These are phyloP conservation scores for Synergus japonicus DNA, from an alignment of 2,888 invertebrate species.

Conservation along the genomic window DNA sequence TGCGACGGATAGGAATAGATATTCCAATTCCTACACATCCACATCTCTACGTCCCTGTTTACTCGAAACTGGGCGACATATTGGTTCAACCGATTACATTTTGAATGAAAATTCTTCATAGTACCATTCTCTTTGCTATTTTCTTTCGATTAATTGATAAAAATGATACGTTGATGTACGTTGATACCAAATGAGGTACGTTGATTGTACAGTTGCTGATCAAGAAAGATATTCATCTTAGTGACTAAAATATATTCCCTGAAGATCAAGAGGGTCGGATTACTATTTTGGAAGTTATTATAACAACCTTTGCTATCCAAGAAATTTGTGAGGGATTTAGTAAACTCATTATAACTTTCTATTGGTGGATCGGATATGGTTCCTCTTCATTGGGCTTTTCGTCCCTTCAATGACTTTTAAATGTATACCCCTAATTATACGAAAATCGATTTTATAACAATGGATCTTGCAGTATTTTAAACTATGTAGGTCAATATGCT, in stretches of 20 bases:
- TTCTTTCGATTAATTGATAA: too few relatives aligned
- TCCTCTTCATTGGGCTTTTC: too few relatives aligned
- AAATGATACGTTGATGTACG: too few relatives aligned
- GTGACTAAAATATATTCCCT: background rate
- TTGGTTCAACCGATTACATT: background rate
- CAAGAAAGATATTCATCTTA: background rate
- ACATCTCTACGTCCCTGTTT: background rate
- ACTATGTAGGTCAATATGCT: background rate
- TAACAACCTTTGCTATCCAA: background rate
- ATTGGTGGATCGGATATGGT: background rate
- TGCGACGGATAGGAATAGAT: slow-evolving; percentile 47
- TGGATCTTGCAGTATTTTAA: background rate
- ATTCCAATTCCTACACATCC: background rate
- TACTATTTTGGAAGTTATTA: background rate
- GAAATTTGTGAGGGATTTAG: too few relatives aligned
- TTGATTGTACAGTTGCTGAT: too few relatives aligned
- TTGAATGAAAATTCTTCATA: background rate
- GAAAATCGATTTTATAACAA: background rate
- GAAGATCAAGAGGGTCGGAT: background rate
- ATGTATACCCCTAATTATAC: background rate
- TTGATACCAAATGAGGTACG: too few relatives aligned
- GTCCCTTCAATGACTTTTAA: too few relatives aligned
- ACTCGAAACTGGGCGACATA: background rate
- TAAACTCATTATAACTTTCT: background rate
- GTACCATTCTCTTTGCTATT: background rate